A percentile compares a stretch with the other conserved stretches of the same genome.
These are phyloP conservation scores for Rhagoletis zephyria DNA, from an alignment of 1,140 invertebrate species.

Conservation along the genomic window DNA sequence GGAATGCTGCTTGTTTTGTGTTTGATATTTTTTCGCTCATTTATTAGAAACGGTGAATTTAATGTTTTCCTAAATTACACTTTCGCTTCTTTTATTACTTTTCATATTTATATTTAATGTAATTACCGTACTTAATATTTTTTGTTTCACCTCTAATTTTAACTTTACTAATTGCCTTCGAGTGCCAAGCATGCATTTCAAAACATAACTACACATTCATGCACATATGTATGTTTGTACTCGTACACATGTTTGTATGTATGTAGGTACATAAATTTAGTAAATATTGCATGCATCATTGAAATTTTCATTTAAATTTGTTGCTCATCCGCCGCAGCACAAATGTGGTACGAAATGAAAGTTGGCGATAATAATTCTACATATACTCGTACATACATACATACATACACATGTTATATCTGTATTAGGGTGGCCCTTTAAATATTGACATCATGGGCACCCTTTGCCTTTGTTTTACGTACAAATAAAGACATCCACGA, in stretches of 20 bases:
- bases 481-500: no score
- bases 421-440: no score
- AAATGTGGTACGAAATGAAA: neutral
- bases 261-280: no score
- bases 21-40: neutral
- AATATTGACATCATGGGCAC: no score
- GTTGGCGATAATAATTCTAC: neutral
- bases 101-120: neutral
- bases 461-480: no score
- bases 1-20: neutral
- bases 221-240: neutral
- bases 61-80: neutral
- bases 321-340: neutral
- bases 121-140: constrained; percentile 4
- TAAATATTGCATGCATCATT: constrained; percentile 16
- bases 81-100: neutral
- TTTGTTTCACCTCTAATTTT: neutral
- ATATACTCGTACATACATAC: no score
- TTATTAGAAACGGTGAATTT: neutral
- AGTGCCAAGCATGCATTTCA: neutral
- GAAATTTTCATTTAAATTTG: neutral
- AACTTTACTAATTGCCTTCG: neutral
- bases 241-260: neutral
- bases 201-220: neutral
- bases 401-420: no score